phyloP scores from a whole-genome alignment of 2,113 vertebrate genomes.

The Bungarus multicinctus region DNA sequence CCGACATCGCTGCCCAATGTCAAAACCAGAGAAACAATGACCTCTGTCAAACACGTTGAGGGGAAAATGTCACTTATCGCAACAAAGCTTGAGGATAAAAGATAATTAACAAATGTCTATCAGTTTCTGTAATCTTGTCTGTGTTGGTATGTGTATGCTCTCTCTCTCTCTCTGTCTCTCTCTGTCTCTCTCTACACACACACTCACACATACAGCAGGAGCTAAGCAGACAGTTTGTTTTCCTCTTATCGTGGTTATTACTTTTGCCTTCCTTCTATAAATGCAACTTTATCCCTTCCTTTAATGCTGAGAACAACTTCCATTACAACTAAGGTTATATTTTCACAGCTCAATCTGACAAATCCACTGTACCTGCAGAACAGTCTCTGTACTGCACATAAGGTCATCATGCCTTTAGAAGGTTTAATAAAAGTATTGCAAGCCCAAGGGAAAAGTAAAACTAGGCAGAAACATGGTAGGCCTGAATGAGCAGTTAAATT shows the following conservation, averaged over 20 bases:
- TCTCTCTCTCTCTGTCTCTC: no score
- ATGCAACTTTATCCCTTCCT: slow-evolving; percentile 18
- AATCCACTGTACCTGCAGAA: neutral
- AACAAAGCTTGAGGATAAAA: slow-evolving; percentile 28
- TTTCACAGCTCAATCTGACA: neutral
- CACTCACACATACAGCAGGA: neutral
- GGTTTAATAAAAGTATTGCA: neutral
- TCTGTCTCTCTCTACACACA: no score
- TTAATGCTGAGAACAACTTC: slow-evolving; percentile 7
- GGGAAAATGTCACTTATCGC: slow-evolving; percentile 1
- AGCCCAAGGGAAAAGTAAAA: neutral
- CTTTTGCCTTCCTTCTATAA: neutral
- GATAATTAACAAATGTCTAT: slow-evolving; percentile 41
- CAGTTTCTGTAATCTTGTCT: slow-evolving; percentile 12
- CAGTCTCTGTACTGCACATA: neutral
- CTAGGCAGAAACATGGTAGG: neutral
- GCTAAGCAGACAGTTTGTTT: neutral
- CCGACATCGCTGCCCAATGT: neutral
- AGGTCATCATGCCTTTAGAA: neutral
- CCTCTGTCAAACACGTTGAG: slow-evolving; percentile 22
- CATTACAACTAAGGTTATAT: neutral
- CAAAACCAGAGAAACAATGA: slow-evolving; percentile 15
- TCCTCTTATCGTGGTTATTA: neutral
- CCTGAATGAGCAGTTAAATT: neutral
- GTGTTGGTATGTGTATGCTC: neutral